These are phyloP conservation scores for Virgularia gustaviana DNA, from an alignment of 92 coral and sea anemone genomes.

Conservation along the genomic window DNA sequence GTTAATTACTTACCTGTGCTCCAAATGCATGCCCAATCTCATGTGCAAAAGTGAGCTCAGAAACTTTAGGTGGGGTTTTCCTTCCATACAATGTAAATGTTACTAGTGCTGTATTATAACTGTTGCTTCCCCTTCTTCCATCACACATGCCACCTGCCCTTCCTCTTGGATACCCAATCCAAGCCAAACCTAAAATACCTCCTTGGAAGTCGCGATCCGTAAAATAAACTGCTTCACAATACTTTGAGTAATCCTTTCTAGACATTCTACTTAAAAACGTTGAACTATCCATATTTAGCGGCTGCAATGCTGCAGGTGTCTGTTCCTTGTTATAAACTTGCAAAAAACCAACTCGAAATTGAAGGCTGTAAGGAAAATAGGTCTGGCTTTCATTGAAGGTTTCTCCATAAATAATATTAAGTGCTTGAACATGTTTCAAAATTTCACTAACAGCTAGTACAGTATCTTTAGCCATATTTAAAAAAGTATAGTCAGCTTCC, in stretches of 20 bases:
- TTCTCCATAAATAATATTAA: slow-evolving; percentile 58
- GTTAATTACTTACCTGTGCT: slow-evolving; percentile 66
- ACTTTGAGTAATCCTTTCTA: slow-evolving; percentile 52
- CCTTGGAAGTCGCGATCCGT: slow-evolving; percentile 93
- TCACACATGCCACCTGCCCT: slow-evolving; percentile 87
- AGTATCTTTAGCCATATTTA: slow-evolving; percentile 62
- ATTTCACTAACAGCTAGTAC: slow-evolving; percentile 73
- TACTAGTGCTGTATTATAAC: slow-evolving; percentile 85
- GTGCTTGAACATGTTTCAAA: slow-evolving; percentile 75
- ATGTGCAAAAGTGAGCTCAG: slow-evolving; percentile 93
- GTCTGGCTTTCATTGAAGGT: slow-evolving; percentile 62
- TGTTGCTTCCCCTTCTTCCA: slow-evolving; percentile 26
- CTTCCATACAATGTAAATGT: slow-evolving; percentile 76
- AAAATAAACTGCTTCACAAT: slow-evolving; percentile 90
- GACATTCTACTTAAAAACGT: slow-evolving; percentile 76
- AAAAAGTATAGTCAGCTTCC: slow-evolving; percentile 73
- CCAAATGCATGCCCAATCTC: slow-evolving; percentile 98
- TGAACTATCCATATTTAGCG: slow-evolving; percentile 74
- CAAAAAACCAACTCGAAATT: slow-evolving; percentile 69
- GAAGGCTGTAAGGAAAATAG: slow-evolving; percentile 63
- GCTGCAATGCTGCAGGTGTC: slow-evolving; percentile 57
- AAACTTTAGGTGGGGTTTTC: slow-evolving; percentile 83
- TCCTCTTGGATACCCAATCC: slow-evolving; percentile 67
- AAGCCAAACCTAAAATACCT: slow-evolving; percentile 93
- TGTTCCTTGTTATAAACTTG: slow-evolving; percentile 55